A percentile compares a stretch with the other conserved stretches of the same genome.
Conservation (phyloP, 2,113 vertebrate species). For the Cephalophus harveyi region DNA sequence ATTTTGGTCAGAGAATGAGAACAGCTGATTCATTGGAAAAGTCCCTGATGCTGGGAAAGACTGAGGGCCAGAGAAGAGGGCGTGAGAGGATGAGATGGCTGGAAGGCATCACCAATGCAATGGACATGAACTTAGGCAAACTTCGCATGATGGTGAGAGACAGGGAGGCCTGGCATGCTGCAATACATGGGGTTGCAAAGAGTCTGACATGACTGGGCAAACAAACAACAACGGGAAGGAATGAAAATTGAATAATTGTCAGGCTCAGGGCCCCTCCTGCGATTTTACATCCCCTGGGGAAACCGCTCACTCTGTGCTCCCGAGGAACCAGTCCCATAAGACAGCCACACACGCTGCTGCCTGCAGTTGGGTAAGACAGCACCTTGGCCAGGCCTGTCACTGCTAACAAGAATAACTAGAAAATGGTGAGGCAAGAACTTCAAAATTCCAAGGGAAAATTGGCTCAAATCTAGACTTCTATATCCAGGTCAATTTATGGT, state of each 20-base stretch:
- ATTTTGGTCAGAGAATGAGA: no score
- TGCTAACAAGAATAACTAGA: neutral
- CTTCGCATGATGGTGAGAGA: no score
- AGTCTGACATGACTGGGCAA: neutral
- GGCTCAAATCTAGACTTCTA: neutral
- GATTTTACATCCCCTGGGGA: neutral
- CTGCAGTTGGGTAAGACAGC: neutral
- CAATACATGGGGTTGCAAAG: no score
- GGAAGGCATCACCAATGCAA: no score
- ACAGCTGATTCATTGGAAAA: no score
- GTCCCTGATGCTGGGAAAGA: no score
- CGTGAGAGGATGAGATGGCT: no score
- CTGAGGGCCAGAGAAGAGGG: no score
- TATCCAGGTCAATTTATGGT: neutral
- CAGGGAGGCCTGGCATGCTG: no score
- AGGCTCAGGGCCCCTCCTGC: neutral
- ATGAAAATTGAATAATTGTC: neutral
- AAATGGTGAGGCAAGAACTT: neutral
- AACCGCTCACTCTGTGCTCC: neutral
- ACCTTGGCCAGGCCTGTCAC: neutral
- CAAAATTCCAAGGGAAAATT: neutral
- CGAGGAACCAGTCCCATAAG: fast-evolving
- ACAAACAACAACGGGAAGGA: neutral
- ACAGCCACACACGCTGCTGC: no score
- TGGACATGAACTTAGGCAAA: no score